Evolutionary conservation across 2,888 invertebrate genomes (phyloP), one percentile per base, ranked within the genome.

Genomic region (Sesia bembeciformis): DNA sequence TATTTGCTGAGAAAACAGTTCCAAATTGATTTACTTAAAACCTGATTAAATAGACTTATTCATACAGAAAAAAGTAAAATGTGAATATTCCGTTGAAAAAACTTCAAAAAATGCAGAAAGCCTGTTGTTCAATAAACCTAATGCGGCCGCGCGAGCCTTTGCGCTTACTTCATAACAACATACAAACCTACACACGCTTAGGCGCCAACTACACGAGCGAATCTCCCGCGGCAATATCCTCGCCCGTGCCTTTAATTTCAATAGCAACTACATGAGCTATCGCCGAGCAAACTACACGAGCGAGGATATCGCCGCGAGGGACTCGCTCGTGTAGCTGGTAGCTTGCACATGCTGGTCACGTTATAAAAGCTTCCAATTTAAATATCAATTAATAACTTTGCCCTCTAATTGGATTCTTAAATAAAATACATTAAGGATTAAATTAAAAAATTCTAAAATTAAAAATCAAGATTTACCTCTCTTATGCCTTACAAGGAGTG

Each of bases 21-120:
- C 83, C 78, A 88, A 88, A 88, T 87, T 86, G 87, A 88, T 87
- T 87, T 82, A 78, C 68, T 75, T 79, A 81, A 76, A 81, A 85
- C 86, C 78, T 86, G 88, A 88, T 88, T 81, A 82, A 81, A 83
- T 83, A 84, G 78, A 81, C 79, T 81, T 86, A 81, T 79, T 74
- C 73, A 72, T 76, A 84, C 72, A 81, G 73, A 82, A 79, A 78
- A 84, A 83, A 81, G 77, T 81, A 82, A 79, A 82, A 68, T 76
- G 83, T 80, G 7, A 41, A 52, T 52, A 54, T 72, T 72, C 76
- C 86, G 76, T 84, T 86, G 84, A 88, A 88, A 88, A 88, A 84
- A 83, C 77, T 80, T 87, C 85, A 84, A 87, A 88, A 87, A 88
- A 79, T 76, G 73, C 71, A 78, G 75, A 82, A 78, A 76, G 74